Base-by-base conservation (phyloP, 2,797 vertebrate genomes). In the Otolemur crassicaudatus region DNA sequence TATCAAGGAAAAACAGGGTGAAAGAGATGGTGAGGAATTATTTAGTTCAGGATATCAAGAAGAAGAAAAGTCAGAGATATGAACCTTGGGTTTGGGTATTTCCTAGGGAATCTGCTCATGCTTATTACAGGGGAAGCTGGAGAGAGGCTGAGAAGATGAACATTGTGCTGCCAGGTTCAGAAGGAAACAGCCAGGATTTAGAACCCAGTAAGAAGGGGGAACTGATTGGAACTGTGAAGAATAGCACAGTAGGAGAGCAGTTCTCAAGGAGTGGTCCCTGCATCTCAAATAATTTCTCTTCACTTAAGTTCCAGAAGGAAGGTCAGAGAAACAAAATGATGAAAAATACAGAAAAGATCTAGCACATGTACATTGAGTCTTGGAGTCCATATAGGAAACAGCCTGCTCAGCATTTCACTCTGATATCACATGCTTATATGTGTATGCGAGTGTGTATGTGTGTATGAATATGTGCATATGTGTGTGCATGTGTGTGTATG, bases 161-260 rank as follows among this genome's bases (percentile, higher is more conserved):
- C 22, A 13, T 3, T n/a, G 12, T 2, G 1, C 63, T 79, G 1
- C 0, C 40, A 53, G 1, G 10, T 43, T 58, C 9, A 58, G 29
- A 31, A 9, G 11, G 34, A 75, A 56, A 11, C 4, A 19, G 0
- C 12, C 46, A 49, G 23, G 27, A 31, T 16, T 63, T 25, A 12
- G 19, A 22, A 5, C 8, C 34, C 17, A 7, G 20, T 37, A 11
- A 34, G 60, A 43, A 56, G 10, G 8, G 0, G 53, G 23, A 77
- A 43, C 3, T 5, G 37, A 2, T 40, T 27, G 13, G 11, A 53
- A 43, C 43, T 49, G 7, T 22, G 7, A 40, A 75, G 46, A 11
- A 6, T 0, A 16, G 5, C 19, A 31, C 2, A 16, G 2, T 0
- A 37, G 56, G 31, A 27, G 20, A 60, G 4, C 40, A 49, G 9